Evolutionary conservation across 2,888 invertebrate species (phyloP), one percentile per base, ranked within the genome.

Genomic region (Diaperis boleti): DNA sequence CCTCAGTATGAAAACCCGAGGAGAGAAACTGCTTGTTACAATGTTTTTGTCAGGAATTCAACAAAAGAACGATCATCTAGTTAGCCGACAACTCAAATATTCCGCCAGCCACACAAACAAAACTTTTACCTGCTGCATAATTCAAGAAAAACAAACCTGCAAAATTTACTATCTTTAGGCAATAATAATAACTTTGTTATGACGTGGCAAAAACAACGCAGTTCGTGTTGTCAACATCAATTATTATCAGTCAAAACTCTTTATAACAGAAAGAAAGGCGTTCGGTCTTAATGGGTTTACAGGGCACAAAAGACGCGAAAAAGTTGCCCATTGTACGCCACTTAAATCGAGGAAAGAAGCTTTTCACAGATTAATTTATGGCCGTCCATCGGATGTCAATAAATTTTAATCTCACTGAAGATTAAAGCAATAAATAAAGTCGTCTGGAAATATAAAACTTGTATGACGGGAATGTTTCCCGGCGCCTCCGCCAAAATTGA

Each of bases 401-500:
- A 52, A 52, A 52, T 52, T 52, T 52, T 26, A 49, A 49, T 49
- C 49, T 49, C 49, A 33, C 49, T 49, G 5, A 49, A 33, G 33
- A 49, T 49, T 10, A 15, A 17, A 18, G 31, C 33, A 17, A 49
- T 49, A 49, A 49, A 49, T 49, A 49, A 49, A 49, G 33, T 13
- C 33, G 10, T 10, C 26, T 11, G 26, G 15, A 6, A 14, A 13
- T 13, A 13, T 22, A 45, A 14, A 17, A 8, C 11, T 18, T 6
- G 33, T 17, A 37, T 52, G 35, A 52, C 14, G 37, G n/a, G 13
- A 14, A 22, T 39, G 0, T 39, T n/a, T 17, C 37, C 52, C 52
- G 52, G 52, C 52, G 52, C 52, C 35, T 52, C 52, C 52, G 37
- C 52, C 52, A 52, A 37, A 37, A n/a, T n/a, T n/a, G n/a, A n/a